Base-by-base conservation (phyloP, 2,888 invertebrate species). In the Callyntrura sp. region DNA sequence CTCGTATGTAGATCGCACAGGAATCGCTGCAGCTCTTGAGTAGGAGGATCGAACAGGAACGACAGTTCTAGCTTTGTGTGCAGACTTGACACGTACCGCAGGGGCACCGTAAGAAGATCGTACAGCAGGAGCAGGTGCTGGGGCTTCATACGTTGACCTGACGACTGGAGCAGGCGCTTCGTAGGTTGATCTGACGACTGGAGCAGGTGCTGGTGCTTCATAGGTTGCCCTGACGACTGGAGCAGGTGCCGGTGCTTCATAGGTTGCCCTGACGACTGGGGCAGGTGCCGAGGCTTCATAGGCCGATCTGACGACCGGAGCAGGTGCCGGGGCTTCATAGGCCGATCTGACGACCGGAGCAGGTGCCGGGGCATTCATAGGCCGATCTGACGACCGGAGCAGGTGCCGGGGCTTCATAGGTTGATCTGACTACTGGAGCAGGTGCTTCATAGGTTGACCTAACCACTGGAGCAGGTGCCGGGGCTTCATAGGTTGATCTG, bases 281-380 rank as follows among this genome's bases (percentile, higher is more conserved):
- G 65, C 65, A 65, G 65, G 51, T 51, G 51, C 65, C 11, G 57
- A n/a, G 57, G 57, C 57, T 57, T 23, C 3, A n/a, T 65, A 65
- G 0, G 65, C 23, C 45, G 70, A 45, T 9, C 65, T 23, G 0
- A n/a, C n/a, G n/a, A 25, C 65, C 20, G 57, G 57, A 68, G 35
- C 5, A 0, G 68, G 28, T 6, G 43, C 43, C 17, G 70, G 43
- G 20, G 70, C 43, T 43, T 43, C 45, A 20, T 43, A 70, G 5
- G 45, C 17, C 0, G 73, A 17, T 1, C 48, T n/a, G n/a, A n/a
- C n/a, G n/a, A n/a, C n/a, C n/a, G n/a, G n/a, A n/a, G n/a, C n/a
- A n/a, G n/a, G n/a, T n/a, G 65, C 9, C 23, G 65, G 65, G 25
- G 65, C 65, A 25, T 23, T n/a, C 62, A 11, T 23, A 23, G 11